Percentiles rank a stretch among this genome's conserved stretches.
Conservation (phyloP, 2,888 invertebrate species). For the Amaurobius ferox region DNA sequence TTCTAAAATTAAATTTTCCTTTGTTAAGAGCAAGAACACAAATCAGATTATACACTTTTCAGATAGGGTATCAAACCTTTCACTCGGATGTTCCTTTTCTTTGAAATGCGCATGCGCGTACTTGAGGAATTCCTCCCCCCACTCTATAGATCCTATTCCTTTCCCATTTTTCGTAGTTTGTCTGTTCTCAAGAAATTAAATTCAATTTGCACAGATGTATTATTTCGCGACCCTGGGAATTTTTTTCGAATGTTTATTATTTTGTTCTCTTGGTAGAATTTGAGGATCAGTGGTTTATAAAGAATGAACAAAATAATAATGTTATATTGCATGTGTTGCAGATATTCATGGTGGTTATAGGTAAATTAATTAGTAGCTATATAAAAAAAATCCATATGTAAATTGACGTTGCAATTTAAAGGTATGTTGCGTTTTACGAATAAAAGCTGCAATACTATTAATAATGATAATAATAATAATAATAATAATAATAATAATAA, state of each 20-base stretch:
- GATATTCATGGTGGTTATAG: too few species aligned
- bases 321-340: too few species aligned
- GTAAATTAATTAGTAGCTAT: too few species aligned
- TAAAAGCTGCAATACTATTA: too few species aligned
- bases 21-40: conserved; percentile 28
- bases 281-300: conserved; percentile 26
- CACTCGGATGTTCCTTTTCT: conserved; percentile 7
- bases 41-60: conserved; percentile 66
- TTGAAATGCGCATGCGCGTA: background rate
- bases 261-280: background rate
- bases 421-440: too few species aligned
- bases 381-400: too few species aligned
- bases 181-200: conserved; percentile 65
- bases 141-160: conserved; percentile 12
- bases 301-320: too few species aligned
- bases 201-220: conserved; percentile 70
- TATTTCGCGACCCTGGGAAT: conserved; percentile 29
- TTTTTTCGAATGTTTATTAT: conserved; percentile 39
- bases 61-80: conserved; percentile 31
- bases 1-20: conserved; percentile 50
- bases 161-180: conserved; percentile 19
- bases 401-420: too few species aligned
- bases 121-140: conserved; percentile 6
- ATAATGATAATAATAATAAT: too few species aligned
- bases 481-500: too few species aligned